phyloP scores from a whole-genome alignment of 1,140 invertebrate species.

The Reticulitermes speratus region DNA sequence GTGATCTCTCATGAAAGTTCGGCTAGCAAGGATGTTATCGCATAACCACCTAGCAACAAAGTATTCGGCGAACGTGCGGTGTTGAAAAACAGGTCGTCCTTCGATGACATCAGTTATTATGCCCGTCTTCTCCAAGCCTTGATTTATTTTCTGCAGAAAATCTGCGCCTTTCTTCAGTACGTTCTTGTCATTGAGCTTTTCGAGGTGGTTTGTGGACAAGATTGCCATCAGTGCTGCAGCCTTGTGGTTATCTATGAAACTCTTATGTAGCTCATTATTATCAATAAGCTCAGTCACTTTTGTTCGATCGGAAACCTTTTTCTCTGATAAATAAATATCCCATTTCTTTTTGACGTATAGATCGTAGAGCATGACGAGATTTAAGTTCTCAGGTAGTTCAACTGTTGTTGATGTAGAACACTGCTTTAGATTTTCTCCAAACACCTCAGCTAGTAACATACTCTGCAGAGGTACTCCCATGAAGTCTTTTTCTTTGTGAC shows the following conservation, averaged over 20 bases:
- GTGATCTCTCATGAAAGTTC: background rate
- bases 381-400: background rate
- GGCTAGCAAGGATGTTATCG: background rate
- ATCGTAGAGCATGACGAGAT: conserved; percentile 24
- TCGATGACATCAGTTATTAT: background rate
- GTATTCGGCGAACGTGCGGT: too few species aligned
- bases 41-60: conserved; percentile 31
- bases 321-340: conserved; percentile 27
- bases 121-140: conserved; percentile 22
- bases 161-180: background rate
- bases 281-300: background rate
- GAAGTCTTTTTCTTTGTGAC: conserved; percentile 29
- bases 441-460: background rate
- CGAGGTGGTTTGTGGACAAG: background rate
- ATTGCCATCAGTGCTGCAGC: conserved; percentile 21
- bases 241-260: conserved; percentile 26
- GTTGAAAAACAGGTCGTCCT: too few species aligned
- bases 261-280: background rate
- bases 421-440: background rate
- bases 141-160: background rate
- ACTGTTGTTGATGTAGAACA: conserved; percentile 3
- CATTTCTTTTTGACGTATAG: conserved; percentile 26
- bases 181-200: background rate
- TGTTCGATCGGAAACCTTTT: conserved; percentile 17
- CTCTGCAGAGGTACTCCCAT: conserved; percentile 30